Evolutionary conservation across 1,140 invertebrate genomes (phyloP), one percentile per base, ranked within the genome.

Genomic region (Rhopalosiphum maidis): DNA sequence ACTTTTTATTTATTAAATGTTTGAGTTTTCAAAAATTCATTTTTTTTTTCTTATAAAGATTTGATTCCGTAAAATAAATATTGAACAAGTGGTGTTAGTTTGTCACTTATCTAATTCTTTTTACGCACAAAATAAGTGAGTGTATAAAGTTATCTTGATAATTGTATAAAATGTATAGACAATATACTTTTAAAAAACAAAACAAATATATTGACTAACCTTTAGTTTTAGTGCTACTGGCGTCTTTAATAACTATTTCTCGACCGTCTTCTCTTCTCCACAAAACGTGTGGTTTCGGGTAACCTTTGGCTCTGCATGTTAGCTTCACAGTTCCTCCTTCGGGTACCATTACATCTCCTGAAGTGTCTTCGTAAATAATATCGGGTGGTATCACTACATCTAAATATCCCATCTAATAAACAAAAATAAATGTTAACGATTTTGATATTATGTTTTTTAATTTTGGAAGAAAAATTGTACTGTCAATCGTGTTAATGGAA

Each of bases 321-420:
- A 97, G 94, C 94, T 96, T 96, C 90, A 97, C 97, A 11, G 96
- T 97, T 25, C 97, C 96, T 90, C 97, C 97, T 96, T 98, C 98
- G 41, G 97, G 96, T 22, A 97, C 96, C 96, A 97, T 97, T 6
- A 98, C 95, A 94, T 98, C 98, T 8, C 97, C 94, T 0, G 97
- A 97, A 23, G 97, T 98, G 94, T 97, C 97, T 94, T 97, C 97
- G 35, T 96, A 95, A 60, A 98, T 96, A 94, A 98, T 98, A 95
- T 98, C 98, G 21, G 98, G 98, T 21, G 98, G 97, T 94, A 98
- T 97, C 35, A 98, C 97, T 35, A 98, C 97, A 87, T 98, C 97
- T 94, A 98, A 95, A 94, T 96, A 96, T 23, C 97, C 97, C 95
- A 98, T 97, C 94, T 95, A 94, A 77, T 93, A 94, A 43, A 68